Evolutionary conservation across 2,113 vertebrate species (phyloP).

Genomic region (Poecilia latipinna): DNA sequence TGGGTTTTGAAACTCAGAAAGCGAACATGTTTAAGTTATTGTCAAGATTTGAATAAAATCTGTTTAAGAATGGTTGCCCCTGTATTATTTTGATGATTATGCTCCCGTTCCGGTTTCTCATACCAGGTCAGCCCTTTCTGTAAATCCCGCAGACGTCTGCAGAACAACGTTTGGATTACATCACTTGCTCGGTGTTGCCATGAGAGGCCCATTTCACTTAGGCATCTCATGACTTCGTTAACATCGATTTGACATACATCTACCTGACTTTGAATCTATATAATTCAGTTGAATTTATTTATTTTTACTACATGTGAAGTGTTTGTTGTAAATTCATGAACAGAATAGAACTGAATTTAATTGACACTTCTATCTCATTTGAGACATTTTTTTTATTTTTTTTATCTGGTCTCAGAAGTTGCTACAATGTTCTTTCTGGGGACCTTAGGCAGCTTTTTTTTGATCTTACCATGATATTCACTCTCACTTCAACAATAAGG

Average conservation of each 20-base stretch:
- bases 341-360: too few relatives aligned
- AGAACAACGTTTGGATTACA: constrained; percentile 14
- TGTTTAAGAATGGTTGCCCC: constrained; percentile 27
- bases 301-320: too few relatives aligned
- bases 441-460: neutral
- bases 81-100: neutral
- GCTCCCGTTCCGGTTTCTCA: neutral
- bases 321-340: too few relatives aligned
- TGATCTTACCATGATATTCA: neutral
- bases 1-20: constrained; percentile 63
- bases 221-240: neutral
- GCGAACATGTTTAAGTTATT: constrained; percentile 81
- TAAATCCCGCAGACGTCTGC: neutral
- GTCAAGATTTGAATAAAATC: constrained; percentile 69
- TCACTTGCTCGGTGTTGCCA: neutral
- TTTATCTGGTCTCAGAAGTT: neutral
- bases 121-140: neutral
- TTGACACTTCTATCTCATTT: too few relatives aligned
- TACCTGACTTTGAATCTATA: too few relatives aligned
- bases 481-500: neutral
- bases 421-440: neutral
- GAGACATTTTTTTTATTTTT: too few relatives aligned
- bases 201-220: neutral
- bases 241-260: too few relatives aligned
- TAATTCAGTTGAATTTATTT: too few relatives aligned